phyloP scores from a whole-genome alignment of 2,113 vertebrate genomes.

The Spea bombifrons region DNA sequence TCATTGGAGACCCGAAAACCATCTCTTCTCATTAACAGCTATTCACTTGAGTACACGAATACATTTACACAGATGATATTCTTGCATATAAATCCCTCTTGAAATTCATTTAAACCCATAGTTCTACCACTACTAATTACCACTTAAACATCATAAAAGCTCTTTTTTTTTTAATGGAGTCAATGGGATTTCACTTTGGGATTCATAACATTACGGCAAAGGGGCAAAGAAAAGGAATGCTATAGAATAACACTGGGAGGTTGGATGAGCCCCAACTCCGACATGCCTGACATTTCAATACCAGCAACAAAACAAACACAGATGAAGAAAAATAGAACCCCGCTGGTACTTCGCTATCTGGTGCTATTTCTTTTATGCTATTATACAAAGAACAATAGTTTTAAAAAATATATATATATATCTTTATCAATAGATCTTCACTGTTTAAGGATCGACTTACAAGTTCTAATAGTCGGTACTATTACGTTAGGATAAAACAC shows the following conservation, averaged over 20 bases:
- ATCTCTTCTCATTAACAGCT: background rate
- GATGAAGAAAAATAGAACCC: conserved; percentile 5
- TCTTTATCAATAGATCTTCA: too few species aligned
- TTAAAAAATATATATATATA: too few species aligned
- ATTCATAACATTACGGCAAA: background rate
- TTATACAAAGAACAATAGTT: background rate
- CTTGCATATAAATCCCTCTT: conserved; percentile 5
- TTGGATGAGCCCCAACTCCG: background rate
- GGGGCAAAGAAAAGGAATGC: conserved; percentile 13
- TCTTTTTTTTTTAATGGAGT: background rate
- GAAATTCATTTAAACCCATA: background rate
- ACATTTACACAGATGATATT: conserved; percentile 4
- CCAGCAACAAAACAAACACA: conserved; percentile 6
- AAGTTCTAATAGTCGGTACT: too few species aligned
- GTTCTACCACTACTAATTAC: conserved; percentile 2
- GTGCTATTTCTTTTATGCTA: background rate
- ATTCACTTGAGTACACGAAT: background rate
- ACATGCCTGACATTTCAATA: conserved; percentile 15
- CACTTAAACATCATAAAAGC: background rate
- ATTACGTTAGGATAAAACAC: too few species aligned
- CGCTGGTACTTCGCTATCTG: background rate
- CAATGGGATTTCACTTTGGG: background rate
- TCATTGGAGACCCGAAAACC: background rate
- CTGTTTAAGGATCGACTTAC: too few species aligned
- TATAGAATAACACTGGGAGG: conserved; percentile 18